These are phyloP conservation scores for Ochropacha duplaris DNA, from an alignment of 2,888 invertebrate species.

Conservation along the genomic window DNA sequence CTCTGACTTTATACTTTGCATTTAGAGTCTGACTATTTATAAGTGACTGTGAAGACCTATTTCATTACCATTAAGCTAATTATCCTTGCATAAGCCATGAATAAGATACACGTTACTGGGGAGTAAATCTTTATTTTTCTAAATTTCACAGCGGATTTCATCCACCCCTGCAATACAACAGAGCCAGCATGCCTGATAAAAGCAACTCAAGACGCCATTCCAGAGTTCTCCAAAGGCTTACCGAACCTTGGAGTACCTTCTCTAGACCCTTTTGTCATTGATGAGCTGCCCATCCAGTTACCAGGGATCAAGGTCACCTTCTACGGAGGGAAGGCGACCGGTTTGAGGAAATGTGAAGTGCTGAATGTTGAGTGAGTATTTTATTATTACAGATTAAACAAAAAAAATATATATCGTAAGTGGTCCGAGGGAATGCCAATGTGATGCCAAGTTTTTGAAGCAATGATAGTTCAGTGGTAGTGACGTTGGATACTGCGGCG, in stretches of 20 bases:
- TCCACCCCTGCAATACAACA: slow-evolving; percentile 72
- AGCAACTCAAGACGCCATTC: slow-evolving; percentile 72
- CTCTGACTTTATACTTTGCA: no score
- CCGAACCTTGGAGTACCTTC: slow-evolving; percentile 69
- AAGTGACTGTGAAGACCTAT: no score
- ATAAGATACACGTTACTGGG: no score
- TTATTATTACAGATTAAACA: no score
- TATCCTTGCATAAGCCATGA: no score
- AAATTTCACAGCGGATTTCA: slow-evolving; percentile 62
- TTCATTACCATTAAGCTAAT: no score
- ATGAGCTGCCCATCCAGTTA: slow-evolving; percentile 71
- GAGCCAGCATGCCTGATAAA: slow-evolving; percentile 65
- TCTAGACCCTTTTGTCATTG: slow-evolving; percentile 70
- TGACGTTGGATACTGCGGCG: no score
- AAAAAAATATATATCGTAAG: no score
- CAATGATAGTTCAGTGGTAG: no score
- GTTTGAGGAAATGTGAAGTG: slow-evolving; percentile 70
- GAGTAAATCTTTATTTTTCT: background rate
- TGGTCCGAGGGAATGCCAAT: no score
- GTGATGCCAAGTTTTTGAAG: no score
- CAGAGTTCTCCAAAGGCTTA: slow-evolving; percentile 68
- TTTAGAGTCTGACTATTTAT: no score
- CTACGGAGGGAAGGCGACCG: slow-evolving; percentile 68
- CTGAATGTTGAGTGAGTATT: slow-evolving; percentile 74
- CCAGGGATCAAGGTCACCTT: slow-evolving; percentile 77